Conservation (phyloP, 2,113 vertebrate species). For the Urocynchramus pylzowi region DNA sequence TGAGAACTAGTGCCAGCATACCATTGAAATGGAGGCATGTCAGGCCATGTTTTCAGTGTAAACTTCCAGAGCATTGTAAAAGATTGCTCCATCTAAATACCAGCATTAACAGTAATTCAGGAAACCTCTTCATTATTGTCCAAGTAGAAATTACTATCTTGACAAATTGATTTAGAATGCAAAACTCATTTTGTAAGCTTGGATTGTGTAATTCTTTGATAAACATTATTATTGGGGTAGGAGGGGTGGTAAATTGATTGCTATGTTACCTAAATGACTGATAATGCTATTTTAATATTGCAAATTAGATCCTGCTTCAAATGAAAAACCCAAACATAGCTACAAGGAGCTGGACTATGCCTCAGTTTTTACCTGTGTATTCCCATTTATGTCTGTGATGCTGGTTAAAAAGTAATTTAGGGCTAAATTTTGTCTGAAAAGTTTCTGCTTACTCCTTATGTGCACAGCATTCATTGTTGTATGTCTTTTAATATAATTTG, state of each 20-base stretch:
- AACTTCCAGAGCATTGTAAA: not conserved
- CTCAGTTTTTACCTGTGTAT: not conserved
- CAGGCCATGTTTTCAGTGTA: constrained; percentile 9
- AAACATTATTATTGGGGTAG: not conserved
- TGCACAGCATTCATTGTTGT: not conserved
- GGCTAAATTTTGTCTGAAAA: not conserved
- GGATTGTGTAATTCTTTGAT: not conserved
- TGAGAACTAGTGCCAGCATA: not conserved
- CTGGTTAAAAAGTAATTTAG: not conserved
- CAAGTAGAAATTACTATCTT: not conserved
- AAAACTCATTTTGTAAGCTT: not conserved
- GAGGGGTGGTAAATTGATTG: not conserved
- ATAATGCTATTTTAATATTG: not conserved
- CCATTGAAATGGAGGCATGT: not conserved
- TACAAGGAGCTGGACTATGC: not conserved
- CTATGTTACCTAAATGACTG: not conserved
- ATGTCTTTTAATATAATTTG: not conserved
- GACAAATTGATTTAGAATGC: not conserved
- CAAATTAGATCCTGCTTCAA: not conserved
- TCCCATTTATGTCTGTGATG: not conserved
- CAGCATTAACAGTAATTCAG: not conserved
- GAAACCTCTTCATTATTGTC: not conserved
- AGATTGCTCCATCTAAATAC: not conserved
- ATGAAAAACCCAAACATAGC: not conserved
- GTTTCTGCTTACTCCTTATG: not conserved